Evolutionary conservation across 2,113 vertebrate species (phyloP), one percentile per base, ranked within the genome.

Genomic region (Etia nguti): DNA sequence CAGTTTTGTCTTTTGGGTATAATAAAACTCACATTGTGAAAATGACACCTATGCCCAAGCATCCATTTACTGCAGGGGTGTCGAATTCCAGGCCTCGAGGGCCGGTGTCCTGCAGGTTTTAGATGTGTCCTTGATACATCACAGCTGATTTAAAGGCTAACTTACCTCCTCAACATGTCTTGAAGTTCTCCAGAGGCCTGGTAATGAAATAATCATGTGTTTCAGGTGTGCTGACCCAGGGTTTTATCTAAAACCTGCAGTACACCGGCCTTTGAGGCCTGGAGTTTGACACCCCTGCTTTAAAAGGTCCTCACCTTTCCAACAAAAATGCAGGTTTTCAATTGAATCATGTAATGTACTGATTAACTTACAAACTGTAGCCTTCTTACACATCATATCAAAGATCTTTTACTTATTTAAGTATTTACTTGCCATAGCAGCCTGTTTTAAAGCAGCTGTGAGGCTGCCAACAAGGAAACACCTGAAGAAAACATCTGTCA

Each of bases 191-290:
- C n/a, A n/a, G n/a, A n/a, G n/a, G n/a, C n/a, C n/a, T n/a, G n/a
- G n/a, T n/a, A n/a, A 59, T 59, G 56, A 31, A 59, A 0, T 59
- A 59, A 59, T 59, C 56, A 59, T 16, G 1, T 59, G 8, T 59
- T 59, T 59, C 0, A 59, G 26, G 56, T 59, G 0, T 59, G 56
- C 29, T 59, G 26, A 59, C 56, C 56, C 3, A 59, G 4, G 56
- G 56, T 59, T 24, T 9, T 59, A 59, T 29, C 26, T 18, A 2
- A 59, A 59, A 59, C 56, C 26, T 3, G 26, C 56, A 59, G 56
- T 0, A 59, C 56, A 59, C 8, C 0, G 0, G 4, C 56, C 56
- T 4, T 59, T 0, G 8, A 59, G 15, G 3, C 15, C 57, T 59
- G 26, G 57, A 59, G 57, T 31, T 31, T 0, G 3, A 59, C 57